Evolutionary conservation across 2,888 invertebrate genomes (phyloP).

Genomic region (Cyaniris semiargus): DNA sequence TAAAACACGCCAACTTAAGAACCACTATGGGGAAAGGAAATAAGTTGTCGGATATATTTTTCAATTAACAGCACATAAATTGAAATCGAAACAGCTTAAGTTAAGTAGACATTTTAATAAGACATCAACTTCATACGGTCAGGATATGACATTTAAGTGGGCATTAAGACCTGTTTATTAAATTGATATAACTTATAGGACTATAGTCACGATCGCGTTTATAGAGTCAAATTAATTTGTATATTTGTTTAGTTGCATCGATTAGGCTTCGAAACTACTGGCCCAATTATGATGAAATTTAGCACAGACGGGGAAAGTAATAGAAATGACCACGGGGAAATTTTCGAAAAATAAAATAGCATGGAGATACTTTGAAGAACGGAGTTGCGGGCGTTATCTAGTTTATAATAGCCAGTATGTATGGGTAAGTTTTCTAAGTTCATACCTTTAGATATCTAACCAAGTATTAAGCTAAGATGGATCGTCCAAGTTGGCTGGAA

Average conservation of each 20-base stretch:
- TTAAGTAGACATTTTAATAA: conserved; percentile 2
- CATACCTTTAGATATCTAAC: neutral
- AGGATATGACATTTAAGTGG: neutral
- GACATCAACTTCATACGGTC: conserved; percentile 1
- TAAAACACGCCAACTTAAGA: neutral
- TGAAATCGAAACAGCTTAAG: neutral
- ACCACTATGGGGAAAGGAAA: neutral
- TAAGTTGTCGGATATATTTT: neutral
- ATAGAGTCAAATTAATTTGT: neutral
- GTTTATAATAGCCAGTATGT: too few relatives aligned
- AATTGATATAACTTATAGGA: neutral
- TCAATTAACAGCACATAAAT: neutral
- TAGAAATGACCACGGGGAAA: too few relatives aligned
- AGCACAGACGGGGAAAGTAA: too few relatives aligned
- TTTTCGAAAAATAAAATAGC: too few relatives aligned
- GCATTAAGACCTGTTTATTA: neutral
- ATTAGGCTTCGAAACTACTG: neutral
- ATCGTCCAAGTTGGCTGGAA: neutral
- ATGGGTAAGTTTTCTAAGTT: neutral
- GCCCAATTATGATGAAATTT: neutral
- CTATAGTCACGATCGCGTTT: neutral
- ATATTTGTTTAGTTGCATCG: neutral
- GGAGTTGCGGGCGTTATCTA: too few relatives aligned
- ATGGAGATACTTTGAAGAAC: too few relatives aligned
- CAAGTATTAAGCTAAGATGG: neutral